A percentile compares a stretch with the other conserved stretches of the same genome.
Evolutionary conservation across 2,797 vertebrate species (phyloP).

Genomic region (Micropoecilia bifurca): DNA sequence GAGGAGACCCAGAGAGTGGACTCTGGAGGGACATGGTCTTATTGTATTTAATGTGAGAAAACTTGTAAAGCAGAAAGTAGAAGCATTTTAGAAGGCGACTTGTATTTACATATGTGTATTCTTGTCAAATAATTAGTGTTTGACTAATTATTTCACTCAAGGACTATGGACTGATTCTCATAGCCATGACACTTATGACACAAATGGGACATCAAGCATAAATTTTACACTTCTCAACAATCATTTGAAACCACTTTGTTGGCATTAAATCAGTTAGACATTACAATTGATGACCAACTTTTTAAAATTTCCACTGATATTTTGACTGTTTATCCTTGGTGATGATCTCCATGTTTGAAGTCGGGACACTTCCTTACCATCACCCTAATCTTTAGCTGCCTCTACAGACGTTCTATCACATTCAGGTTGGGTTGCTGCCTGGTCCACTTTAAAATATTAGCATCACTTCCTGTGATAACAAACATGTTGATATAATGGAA

Average conservation of each 20-base stretch:
- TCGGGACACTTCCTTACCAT: neutral
- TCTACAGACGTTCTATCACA: neutral
- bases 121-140: neutral
- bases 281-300: neutral
- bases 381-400: neutral
- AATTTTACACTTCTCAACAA: neutral
- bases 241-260: neutral
- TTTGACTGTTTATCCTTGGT: neutral
- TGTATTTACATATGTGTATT: neutral
- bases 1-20: neutral
- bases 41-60: neutral
- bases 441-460: neutral
- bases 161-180: neutral
- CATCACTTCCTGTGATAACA: neutral
- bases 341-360: neutral
- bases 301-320: neutral
- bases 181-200: neutral
- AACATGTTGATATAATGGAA: neutral
- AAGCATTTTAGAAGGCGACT: neutral
- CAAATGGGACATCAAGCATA: too few relatives aligned
- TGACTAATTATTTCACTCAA: neutral
- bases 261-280: neutral
- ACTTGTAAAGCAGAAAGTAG: neutral
- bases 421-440: neutral
- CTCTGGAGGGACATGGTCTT: neutral